Conservation (phyloP, 2,888 invertebrate species). For the Acanthococcus lagerstroemiae region DNA sequence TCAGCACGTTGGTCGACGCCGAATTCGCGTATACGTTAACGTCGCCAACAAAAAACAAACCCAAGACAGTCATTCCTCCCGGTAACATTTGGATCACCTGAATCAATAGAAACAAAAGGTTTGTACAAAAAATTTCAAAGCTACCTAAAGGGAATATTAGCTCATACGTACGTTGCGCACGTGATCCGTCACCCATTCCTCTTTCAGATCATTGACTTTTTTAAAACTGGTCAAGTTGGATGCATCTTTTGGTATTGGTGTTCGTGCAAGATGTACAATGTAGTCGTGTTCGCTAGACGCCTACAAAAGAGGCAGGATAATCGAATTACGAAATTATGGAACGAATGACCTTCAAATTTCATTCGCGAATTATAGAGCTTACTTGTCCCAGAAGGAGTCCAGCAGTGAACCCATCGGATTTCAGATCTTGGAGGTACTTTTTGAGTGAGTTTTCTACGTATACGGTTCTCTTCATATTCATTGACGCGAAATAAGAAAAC, state of each 20-base stretch:
- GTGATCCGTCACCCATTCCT: conserved; percentile 14
- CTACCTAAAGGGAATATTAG: background rate
- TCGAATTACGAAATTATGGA: background rate
- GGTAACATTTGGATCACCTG: conserved; percentile 76
- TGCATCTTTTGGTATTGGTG: conserved; percentile 14
- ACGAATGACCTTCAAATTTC: background rate
- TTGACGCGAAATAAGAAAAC: no score
- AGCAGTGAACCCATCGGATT: conserved; percentile 8
- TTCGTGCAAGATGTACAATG: conserved; percentile 20
- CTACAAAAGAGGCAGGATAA: background rate
- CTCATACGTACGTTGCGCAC: conserved; percentile 2
- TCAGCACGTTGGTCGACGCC: background rate
- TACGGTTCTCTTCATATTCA: conserved; percentile 16
- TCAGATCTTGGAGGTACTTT: conserved; percentile 6
- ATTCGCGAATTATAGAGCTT: background rate
- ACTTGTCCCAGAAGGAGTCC: conserved; percentile 25
- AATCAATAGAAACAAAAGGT: background rate
- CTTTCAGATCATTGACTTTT: background rate
- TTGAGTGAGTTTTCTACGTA: conserved; percentile 13
- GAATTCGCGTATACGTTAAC: conserved; percentile 53
- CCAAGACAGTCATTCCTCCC: conserved; percentile 78
- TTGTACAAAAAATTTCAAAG: background rate
- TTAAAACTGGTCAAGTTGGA: background rate
- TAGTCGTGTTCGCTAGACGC: conserved; percentile 12
- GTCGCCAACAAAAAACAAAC: conserved; percentile 64